Evolutionary conservation across 1,140 invertebrate genomes (phyloP).

Genomic region (Hyles euphorbiae): DNA sequence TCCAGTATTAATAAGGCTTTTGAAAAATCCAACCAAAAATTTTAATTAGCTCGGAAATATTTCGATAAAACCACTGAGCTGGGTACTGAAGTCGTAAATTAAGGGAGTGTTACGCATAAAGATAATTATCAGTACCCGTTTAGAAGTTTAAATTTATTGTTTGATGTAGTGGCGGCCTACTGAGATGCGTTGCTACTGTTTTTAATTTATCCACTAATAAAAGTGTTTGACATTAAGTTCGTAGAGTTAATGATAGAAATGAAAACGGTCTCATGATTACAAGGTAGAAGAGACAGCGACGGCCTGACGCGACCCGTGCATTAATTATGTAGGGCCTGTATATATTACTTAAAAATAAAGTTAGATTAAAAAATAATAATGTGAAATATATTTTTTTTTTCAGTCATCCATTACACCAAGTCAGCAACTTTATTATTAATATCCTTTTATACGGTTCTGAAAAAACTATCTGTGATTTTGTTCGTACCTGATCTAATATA

Average conservation of each 20-base stretch:
- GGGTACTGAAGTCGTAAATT: conserved; percentile 49
- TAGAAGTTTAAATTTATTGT: conserved; percentile 48
- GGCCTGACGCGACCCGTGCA: too few species aligned
- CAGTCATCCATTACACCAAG: too few species aligned
- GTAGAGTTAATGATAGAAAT: conserved; percentile 41
- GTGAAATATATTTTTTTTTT: too few species aligned
- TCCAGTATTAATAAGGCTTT: conserved; percentile 6
- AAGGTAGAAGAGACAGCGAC: conserved; percentile 2
- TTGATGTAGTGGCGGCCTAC: conserved; percentile 20
- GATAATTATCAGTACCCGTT: conserved; percentile 50
- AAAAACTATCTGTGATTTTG: too few species aligned
- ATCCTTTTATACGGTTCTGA: too few species aligned
- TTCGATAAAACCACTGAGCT: conserved; percentile 50
- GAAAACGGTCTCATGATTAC: conserved; percentile 10
- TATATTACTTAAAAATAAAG: too few species aligned
- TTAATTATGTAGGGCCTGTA: too few species aligned
- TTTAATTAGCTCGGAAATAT: conserved; percentile 64
- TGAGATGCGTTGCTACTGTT: conserved; percentile 49
- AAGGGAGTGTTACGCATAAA: conserved; percentile 31
- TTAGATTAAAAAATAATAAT: too few species aligned
- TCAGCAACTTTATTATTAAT: too few species aligned
- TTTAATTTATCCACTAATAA: conserved; percentile 63
- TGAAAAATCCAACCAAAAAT: conserved; percentile 26
- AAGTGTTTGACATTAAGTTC: conserved; percentile 66
- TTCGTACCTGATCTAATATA: too few species aligned